phyloP scores from a whole-genome alignment of 2,888 invertebrate genomes.

The Syrista parreyssii region DNA sequence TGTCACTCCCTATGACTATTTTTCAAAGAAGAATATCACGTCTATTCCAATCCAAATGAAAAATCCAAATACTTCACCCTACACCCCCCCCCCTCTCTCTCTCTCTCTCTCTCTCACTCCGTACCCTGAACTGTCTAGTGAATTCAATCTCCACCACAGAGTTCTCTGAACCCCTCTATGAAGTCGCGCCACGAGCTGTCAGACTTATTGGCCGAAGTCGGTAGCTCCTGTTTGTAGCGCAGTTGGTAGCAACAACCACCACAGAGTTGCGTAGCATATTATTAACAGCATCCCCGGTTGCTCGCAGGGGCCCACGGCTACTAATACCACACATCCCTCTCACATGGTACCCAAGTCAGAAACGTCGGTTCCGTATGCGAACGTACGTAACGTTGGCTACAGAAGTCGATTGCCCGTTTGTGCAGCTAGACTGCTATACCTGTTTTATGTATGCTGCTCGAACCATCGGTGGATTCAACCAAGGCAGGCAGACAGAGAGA shows the following conservation, averaged over 20 bases:
- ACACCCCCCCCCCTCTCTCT: too few species aligned
- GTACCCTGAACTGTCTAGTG: background rate
- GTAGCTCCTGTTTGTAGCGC: constrained; percentile 32
- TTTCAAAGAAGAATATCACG: background rate
- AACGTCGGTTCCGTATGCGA: background rate
- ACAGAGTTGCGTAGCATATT: constrained; percentile 47
- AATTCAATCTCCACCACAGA: background rate
- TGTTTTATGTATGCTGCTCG: background rate
- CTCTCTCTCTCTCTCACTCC: background rate
- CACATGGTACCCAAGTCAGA: background rate
- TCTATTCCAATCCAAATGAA: background rate
- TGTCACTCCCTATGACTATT: background rate
- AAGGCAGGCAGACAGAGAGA: background rate
- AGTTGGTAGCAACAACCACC: constrained; percentile 29
- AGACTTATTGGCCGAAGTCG: constrained; percentile 15
- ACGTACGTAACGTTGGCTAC: background rate
- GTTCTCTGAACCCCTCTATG: background rate
- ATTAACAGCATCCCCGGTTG: constrained; percentile 46
- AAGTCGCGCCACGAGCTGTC: background rate
- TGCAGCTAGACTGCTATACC: background rate
- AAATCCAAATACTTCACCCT: background rate
- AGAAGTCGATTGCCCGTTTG: background rate
- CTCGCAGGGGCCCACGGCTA: constrained; percentile 39
- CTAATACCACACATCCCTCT: constrained; percentile 30
- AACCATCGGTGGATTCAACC: background rate